Evolutionary conservation across 2,888 invertebrate genomes (phyloP), one percentile per base, ranked within the genome.

Genomic region (Nymphalis urticae): DNA sequence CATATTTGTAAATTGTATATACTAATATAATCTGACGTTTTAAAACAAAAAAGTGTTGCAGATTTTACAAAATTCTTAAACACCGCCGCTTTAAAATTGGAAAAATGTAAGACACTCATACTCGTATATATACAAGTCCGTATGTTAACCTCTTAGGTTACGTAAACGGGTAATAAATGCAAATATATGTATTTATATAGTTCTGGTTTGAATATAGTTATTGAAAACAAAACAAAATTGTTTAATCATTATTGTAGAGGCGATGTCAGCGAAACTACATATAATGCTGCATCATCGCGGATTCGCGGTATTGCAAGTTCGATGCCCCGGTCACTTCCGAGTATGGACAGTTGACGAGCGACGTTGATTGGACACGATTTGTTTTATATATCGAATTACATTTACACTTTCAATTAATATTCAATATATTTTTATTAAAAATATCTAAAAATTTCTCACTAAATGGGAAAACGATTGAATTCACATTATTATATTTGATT

Each of bases 241-340:
- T 60, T 21, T 24, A 50, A 62, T 16, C 48, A 60, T 19, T 60
- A 60, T 24, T 48, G 48, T 48, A 60, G 60, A n/a, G 56, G 16
- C 56, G 27, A n/a, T 27, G 48, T 50, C 61, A 62, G 61, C 61
- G 48, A 50, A 27, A 27, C 48, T 21, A 53, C 27, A 13, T 42
- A 42, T 42, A 56, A 32, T 32, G 50, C 61, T 58, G 58, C 58
- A 58, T 50, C 58, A 64, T 64, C 64, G 51, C 51, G 50, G 48
- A 53, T 21, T 63, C 87, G 82, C 79, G 76, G 83, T 84, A 79
- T 72, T 72, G 79, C 73, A 82, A 79, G 88, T 85, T 89, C 90
- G 84, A 84, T 77, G 87, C 79, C 88, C 90, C 78, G 61, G 56
- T 64, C 76, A 78, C 86, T 88, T 87, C 90, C 90, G 82, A 84